phyloP scores from a whole-genome alignment of 1,140 invertebrate species.

The Leguminivora glycinivorella region DNA sequence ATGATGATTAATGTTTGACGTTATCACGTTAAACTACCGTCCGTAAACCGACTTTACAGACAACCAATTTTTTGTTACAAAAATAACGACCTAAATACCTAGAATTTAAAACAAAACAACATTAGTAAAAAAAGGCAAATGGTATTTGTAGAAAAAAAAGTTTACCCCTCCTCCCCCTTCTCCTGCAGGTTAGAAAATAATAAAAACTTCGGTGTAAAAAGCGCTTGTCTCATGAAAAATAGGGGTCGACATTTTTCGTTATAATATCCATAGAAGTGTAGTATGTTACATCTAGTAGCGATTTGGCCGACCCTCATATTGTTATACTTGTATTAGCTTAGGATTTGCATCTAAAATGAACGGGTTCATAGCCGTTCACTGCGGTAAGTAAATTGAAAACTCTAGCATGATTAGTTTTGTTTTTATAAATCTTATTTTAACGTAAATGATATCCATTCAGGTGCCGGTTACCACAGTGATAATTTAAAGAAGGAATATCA shows the following conservation, averaged over 20 bases:
- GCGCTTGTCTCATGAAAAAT: background rate
- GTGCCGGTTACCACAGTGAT: constrained; percentile 76
- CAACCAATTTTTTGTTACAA: too few relatives aligned
- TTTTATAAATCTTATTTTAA: constrained; percentile 5
- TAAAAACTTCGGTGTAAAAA: background rate
- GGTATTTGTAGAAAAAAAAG: too few relatives aligned
- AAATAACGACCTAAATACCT: background rate
- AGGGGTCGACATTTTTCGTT: background rate
- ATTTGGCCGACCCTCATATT: background rate
- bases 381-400: constrained; percentile 53
- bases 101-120: background rate
- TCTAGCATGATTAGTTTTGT: constrained; percentile 1
- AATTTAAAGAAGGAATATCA: constrained; percentile 73
- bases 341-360: constrained; percentile 49
- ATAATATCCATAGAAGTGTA: background rate
- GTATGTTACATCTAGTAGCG: background rate
- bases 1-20: too few relatives aligned
- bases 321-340: background rate
- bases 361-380: constrained; percentile 76
- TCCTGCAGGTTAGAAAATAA: background rate
- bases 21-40: too few relatives aligned
- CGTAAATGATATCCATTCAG: constrained; percentile 42
- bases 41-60: too few relatives aligned
- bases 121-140: background rate
- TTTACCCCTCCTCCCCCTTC: background rate